These are phyloP conservation scores for Orgyia antiqua DNA, from an alignment of 2,888 invertebrate species.

Conservation along the genomic window DNA sequence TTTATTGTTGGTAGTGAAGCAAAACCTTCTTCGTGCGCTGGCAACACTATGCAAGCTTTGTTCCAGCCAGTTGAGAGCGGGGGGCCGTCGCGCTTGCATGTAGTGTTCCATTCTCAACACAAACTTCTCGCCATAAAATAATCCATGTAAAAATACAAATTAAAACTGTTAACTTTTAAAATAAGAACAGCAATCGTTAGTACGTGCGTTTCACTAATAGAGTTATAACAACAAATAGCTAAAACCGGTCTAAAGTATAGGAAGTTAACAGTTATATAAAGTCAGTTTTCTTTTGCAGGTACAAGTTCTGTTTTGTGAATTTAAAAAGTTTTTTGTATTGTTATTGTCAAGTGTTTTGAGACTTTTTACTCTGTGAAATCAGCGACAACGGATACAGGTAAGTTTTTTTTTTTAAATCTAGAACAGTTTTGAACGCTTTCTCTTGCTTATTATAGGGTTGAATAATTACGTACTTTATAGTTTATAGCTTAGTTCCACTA, in stretches of 20 bases:
- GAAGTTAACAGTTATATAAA: conserved; percentile 66
- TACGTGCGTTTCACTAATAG: conserved; percentile 19
- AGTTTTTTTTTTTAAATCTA: conserved; percentile 36
- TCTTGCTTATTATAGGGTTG: conserved; percentile 35
- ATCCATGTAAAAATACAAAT: conserved; percentile 29
- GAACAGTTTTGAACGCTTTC: conserved; percentile 26
- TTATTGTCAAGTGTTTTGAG: conserved; percentile 29
- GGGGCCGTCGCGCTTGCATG: conserved; percentile 35
- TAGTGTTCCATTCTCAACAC: conserved; percentile 9
- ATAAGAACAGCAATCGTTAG: no score
- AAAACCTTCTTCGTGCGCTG: conserved; percentile 42
- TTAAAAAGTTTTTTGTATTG: conserved; percentile 29
- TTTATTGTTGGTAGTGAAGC: conserved; percentile 10
- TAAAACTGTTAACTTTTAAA: conserved; percentile 24
- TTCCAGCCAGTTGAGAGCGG: conserved; percentile 36
- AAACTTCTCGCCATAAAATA: conserved; percentile 25
- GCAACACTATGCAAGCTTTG: conserved; percentile 33
- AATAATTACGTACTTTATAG: conserved; percentile 23
- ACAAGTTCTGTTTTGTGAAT: conserved; percentile 41
- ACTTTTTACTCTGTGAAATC: conserved; percentile 46
- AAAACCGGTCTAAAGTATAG: conserved; percentile 43
- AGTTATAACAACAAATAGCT: conserved; percentile 13
- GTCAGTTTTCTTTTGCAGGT: conserved; percentile 53
- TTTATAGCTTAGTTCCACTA: conserved; percentile 5
- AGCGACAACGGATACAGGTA: conserved; percentile 42